A percentile compares a stretch with the other conserved stretches of the same genome.
These are phyloP conservation scores for Polydrusus pterygomalis DNA, from an alignment of 2,888 invertebrate genomes.

Conservation along the genomic window DNA sequence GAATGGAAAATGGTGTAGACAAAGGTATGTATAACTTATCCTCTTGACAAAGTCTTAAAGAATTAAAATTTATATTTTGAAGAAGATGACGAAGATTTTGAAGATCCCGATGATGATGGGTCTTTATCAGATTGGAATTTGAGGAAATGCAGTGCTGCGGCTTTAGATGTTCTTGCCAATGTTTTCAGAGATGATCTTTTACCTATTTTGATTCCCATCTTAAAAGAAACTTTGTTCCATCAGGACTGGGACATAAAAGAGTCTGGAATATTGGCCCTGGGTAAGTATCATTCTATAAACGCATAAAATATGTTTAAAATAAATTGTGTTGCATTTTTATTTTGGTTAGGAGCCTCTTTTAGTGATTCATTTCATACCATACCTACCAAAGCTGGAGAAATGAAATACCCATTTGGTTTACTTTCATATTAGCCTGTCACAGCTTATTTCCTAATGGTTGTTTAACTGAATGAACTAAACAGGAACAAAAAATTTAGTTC, in stretches of 20 bases:
- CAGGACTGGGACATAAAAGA: slow-evolving; percentile 98
- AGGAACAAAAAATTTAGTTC: no score
- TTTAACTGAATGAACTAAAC: no score
- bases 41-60: not conserved
- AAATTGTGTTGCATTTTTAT: no score
- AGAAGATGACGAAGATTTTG: slow-evolving; percentile 86
- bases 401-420: no score
- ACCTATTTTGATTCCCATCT: slow-evolving; percentile 94
- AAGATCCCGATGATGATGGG: slow-evolving; percentile 89
- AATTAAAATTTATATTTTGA: not conserved
- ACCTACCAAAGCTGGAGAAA: no score
- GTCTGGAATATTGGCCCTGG: slow-evolving; percentile 86
- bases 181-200: slow-evolving; percentile 97
- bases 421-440: no score
- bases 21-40: slow-evolving; percentile 64
- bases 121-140: slow-evolving; percentile 98
- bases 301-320: no score
- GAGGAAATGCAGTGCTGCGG: slow-evolving; percentile 98
- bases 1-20: slow-evolving; percentile 73
- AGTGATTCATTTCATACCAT: no score
- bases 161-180: slow-evolving; percentile 96
- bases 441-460: no score
- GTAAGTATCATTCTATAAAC: slow-evolving; percentile 66
- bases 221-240: slow-evolving; percentile 97
- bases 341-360: no score